phyloP scores from a whole-genome alignment of 2,888 invertebrate genomes.

The Ormyrus pomaceus region DNA sequence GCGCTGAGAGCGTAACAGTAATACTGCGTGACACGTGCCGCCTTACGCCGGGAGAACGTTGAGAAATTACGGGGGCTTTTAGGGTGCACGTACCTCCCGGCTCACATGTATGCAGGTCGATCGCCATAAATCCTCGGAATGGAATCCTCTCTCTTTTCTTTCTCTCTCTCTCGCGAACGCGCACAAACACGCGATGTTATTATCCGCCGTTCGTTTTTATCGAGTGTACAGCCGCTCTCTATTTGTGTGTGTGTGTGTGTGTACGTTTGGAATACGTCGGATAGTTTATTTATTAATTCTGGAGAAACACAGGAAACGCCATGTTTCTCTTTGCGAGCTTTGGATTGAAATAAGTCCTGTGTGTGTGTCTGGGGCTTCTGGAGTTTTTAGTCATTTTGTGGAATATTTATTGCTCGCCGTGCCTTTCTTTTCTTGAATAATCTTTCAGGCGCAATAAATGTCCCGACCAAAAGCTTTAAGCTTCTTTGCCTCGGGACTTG shows the following conservation, averaged over 20 bases:
- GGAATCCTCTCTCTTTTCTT: constrained; percentile 58
- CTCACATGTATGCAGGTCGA: constrained; percentile 61
- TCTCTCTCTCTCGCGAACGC: constrained; percentile 24
- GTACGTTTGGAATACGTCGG: neutral
- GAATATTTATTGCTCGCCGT: too few species aligned
- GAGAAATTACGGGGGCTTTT: constrained; percentile 61
- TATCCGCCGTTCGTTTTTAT: neutral
- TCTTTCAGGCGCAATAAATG: too few species aligned
- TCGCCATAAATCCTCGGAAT: constrained; percentile 68
- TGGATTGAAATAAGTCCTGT: too few species aligned
- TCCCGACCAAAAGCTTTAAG: too few species aligned
- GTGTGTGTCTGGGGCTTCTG: too few species aligned
- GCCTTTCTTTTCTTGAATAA: too few species aligned
- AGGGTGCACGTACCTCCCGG: constrained; percentile 46
- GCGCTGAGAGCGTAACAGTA: constrained; percentile 53
- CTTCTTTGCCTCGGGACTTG: too few species aligned
- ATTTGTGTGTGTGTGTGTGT: neutral
- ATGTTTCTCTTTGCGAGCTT: too few species aligned
- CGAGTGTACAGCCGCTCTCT: neutral
- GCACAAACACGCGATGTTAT: neutral
- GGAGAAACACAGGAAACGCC: too few species aligned
- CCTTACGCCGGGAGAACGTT: constrained; percentile 54
- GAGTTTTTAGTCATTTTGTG: too few species aligned
- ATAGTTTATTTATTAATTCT: too few species aligned
- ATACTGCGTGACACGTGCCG: constrained; percentile 58